Base-by-base conservation (phyloP, 2,113 vertebrate genomes). In the Lagopus leucura region DNA sequence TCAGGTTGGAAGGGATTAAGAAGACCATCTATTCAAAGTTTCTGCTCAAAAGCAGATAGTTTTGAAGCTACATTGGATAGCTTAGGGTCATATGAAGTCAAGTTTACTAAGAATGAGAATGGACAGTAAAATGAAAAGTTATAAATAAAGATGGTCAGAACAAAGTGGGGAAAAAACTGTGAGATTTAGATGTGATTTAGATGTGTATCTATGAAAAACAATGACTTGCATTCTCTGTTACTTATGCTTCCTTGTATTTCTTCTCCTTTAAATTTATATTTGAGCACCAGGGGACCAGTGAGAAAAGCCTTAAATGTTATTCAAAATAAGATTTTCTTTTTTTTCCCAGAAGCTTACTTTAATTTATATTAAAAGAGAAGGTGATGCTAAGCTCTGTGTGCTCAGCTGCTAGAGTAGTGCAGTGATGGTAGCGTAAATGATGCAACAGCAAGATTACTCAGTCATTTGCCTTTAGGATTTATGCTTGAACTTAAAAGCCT, bases 291-390 rank as follows among this genome's bases (percentile, higher is more conserved):
- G 30, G 12, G 8, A n/a, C 19, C 25, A 76, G 40, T 79, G 90
- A 82, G 22, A 63, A 52, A 90, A 74, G n/a, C 81, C 90, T 70
- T 87, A 55, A 76, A 55, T 86, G 50, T 81, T 86, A 76, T 36
- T 88, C 58, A 74, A 4, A 25, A n/a, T 87, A 81, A 66, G 21
- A 84, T 83, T 66, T 25, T 81, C 22, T 47, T 52, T 8, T 52
- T 52, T 52, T 25, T 78, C 93, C 84, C 58, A 72, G 34, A 92
- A 91, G 10, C 18, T 93, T 75, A 17, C 11, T 81, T 87, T 91
- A 93, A 47, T 84, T 84, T 89, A 52, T 86, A 24, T 57, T 73
- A 48, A 76, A 93, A 85, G 32, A 77, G n/a, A 89, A 91, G 52
- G 20, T 71, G 91, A 21, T 85, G 55, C 73, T 71, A 42, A 92